A percentile compares a stretch with the other conserved stretches of the same genome.
These are phyloP conservation scores for Entomobrya proxima DNA, from an alignment of 2,888 invertebrate species.

Conservation along the genomic window DNA sequence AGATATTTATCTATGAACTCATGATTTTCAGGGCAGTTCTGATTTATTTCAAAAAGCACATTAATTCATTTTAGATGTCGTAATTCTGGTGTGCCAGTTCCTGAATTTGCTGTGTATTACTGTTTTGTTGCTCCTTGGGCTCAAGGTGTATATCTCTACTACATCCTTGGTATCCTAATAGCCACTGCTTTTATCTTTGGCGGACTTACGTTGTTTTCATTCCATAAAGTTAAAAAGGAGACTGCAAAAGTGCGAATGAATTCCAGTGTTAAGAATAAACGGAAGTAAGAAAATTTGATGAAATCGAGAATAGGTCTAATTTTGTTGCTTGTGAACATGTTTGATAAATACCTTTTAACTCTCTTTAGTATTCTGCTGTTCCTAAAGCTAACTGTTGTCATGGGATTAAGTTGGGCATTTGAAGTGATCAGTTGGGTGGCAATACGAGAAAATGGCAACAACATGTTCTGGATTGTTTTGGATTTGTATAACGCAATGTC, in stretches of 20 bases:
- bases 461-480: conserved; percentile 12
- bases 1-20: background rate
- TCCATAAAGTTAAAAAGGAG: conserved; percentile 1
- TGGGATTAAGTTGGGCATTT: conserved; percentile 37
- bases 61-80: conserved; percentile 3
- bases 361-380: conserved; percentile 17
- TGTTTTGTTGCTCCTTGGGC: conserved; percentile 39
- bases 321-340: too few relatives aligned
- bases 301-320: too few relatives aligned
- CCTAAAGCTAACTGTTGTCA: conserved; percentile 34
- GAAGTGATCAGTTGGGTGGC: conserved; percentile 49
- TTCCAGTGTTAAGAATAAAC: too few relatives aligned
- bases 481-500: conserved; percentile 46
- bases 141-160: conserved; percentile 40
- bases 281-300: too few relatives aligned
- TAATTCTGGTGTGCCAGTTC: background rate
- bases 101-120: conserved; percentile 6
- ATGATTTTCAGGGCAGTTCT: background rate
- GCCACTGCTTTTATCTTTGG: background rate
- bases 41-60: background rate
- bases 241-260: too few relatives aligned
- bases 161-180: background rate
- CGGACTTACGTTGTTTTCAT: background rate
- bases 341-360: background rate
- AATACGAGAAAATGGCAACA: background rate